A percentile compares a stretch with the other conserved stretches of the same genome.
These are phyloP conservation scores for Sciurus vulgaris DNA, from an alignment of 2,797 vertebrate genomes.

Conservation along the genomic window DNA sequence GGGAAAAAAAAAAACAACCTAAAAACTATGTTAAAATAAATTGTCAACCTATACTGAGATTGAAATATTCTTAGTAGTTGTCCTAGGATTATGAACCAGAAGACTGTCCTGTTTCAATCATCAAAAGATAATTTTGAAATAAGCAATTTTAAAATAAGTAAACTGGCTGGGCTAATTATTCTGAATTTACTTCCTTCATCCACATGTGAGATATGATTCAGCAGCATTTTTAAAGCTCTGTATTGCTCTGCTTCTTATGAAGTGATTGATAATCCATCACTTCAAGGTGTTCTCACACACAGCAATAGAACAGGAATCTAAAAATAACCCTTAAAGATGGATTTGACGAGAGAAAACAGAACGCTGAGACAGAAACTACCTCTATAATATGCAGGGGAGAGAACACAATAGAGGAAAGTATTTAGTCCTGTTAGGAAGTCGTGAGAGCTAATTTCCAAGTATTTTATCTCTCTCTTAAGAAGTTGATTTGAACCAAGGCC, in stretches of 20 bases:
- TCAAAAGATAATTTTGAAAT: neutral
- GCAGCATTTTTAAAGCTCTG: neutral
- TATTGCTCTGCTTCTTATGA: neutral
- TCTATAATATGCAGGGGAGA: neutral
- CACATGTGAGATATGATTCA: neutral
- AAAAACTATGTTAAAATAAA: neutral
- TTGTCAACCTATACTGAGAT: neutral
- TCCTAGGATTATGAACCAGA: neutral
- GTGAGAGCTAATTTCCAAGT: neutral
- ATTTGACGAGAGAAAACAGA: neutral
- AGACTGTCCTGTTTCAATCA: neutral
- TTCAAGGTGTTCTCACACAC: neutral
- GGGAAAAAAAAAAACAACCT: too few relatives aligned
- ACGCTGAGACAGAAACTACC: neutral
- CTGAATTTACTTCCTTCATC: neutral
- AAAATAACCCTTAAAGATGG: neutral
- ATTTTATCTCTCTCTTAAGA: neutral
- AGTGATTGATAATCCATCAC: neutral
- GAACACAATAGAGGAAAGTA: neutral
- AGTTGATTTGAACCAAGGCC: neutral
- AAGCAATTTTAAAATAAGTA: conserved; percentile 46
- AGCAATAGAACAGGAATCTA: neutral
- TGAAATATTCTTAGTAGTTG: neutral
- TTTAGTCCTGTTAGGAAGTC: neutral
- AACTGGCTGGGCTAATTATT: neutral